These are phyloP conservation scores for Laupala kohalensis DNA, from an alignment of 1,140 invertebrate species.

Conservation along the genomic window DNA sequence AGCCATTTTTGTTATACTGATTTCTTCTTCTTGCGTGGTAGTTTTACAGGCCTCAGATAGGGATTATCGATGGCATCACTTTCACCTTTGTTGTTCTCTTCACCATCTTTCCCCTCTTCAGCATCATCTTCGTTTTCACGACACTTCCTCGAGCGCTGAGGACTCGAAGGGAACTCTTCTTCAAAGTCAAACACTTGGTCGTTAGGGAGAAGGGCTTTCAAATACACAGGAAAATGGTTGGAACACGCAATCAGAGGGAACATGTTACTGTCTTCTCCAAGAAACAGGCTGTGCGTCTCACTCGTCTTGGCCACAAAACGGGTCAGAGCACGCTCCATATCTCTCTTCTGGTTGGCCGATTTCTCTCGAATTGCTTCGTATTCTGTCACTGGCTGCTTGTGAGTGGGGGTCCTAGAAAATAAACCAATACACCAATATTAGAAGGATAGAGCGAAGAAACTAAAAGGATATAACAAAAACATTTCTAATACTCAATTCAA, in stretches of 20 bases:
- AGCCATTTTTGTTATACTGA: too few species aligned
- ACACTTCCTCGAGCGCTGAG: slow-evolving; percentile 15
- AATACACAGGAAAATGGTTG: slow-evolving; percentile 65
- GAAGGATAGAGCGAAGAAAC: neutral
- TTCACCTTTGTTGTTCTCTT: slow-evolving; percentile 32
- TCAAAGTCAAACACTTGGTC: slow-evolving; percentile 93
- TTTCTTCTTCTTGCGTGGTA: slow-evolving; percentile 34
- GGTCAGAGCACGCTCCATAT: slow-evolving; percentile 85
- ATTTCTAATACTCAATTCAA: too few species aligned
- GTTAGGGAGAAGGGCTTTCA: slow-evolving; percentile 73
- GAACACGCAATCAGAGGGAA: slow-evolving; percentile 78
- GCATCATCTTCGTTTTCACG: slow-evolving; percentile 24
- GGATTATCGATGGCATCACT: slow-evolving; percentile 71
- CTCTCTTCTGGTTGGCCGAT: slow-evolving; percentile 81
- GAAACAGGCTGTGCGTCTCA: slow-evolving; percentile 79
- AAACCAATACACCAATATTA: too few species aligned
- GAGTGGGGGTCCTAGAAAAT: slow-evolving; percentile 70
- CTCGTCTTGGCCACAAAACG: slow-evolving; percentile 90
- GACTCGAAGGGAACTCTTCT: slow-evolving; percentile 46
- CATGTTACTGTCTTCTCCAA: slow-evolving; percentile 64
- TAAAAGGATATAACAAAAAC: neutral
- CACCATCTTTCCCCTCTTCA: slow-evolving; percentile 30
- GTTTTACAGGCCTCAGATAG: slow-evolving; percentile 66
- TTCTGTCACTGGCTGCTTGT: slow-evolving; percentile 91
- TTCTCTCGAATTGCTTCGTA: slow-evolving; percentile 93